Evolutionary conservation across 1,140 invertebrate species (phyloP).

Genomic region (Drosophila neocordata): DNA sequence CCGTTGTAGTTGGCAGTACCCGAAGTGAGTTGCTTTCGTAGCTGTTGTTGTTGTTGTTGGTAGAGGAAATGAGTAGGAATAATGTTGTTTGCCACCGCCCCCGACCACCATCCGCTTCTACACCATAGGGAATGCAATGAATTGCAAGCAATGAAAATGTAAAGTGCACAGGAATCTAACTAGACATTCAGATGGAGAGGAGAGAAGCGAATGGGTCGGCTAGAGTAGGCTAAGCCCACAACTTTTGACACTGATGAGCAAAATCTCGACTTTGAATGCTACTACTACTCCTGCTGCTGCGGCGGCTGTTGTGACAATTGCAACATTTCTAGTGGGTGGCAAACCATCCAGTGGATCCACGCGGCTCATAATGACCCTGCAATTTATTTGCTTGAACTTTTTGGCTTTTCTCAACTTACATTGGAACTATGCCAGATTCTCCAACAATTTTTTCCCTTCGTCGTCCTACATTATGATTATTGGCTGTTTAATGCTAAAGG

Average conservation of each 20-base stretch:
- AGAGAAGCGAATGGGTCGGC: neutral
- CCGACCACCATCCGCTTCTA: neutral
- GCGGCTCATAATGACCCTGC: slow-evolving; percentile 57
- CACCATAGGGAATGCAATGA: slow-evolving; percentile 41
- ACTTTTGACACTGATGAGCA: slow-evolving; percentile 50
- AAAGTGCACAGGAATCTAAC: slow-evolving; percentile 38
- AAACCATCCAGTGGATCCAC: neutral
- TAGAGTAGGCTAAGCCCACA: neutral
- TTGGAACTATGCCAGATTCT: slow-evolving; percentile 47
- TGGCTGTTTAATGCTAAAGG: slow-evolving; percentile 49
- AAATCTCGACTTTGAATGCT: slow-evolving; percentile 43
- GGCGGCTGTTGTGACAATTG: slow-evolving; percentile 48
- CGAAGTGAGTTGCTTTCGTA: slow-evolving; percentile 7
- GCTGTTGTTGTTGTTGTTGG: slow-evolving; percentile 25
- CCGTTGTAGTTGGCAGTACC: slow-evolving; percentile 44
- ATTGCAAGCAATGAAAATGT: slow-evolving; percentile 77
- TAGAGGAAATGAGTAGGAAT: slow-evolving; percentile 66
- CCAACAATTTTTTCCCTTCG: slow-evolving; percentile 4
- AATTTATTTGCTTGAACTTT: slow-evolving; percentile 78
- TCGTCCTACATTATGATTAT: slow-evolving; percentile 36
- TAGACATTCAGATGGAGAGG: neutral
- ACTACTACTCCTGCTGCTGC: slow-evolving; percentile 1
- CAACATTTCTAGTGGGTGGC: slow-evolving; percentile 21
- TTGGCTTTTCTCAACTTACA: slow-evolving; percentile 28
- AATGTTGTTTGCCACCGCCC: slow-evolving; percentile 50